phyloP scores from a whole-genome alignment of 2,797 vertebrate genomes.

The Varecia variegata region DNA sequence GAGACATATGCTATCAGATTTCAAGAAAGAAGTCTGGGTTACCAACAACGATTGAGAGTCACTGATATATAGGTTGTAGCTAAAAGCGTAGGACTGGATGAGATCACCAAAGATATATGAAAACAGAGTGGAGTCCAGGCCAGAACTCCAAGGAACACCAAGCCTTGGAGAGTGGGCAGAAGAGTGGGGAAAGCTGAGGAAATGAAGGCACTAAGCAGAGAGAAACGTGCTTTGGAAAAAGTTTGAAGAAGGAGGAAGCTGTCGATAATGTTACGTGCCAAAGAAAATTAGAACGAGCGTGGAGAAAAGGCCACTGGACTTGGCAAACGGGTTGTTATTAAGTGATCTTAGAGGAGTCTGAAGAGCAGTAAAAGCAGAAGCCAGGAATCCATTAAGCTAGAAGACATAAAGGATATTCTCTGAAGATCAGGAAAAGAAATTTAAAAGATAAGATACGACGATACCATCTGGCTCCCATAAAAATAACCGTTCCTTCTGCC shows the following conservation, averaged over 20 bases:
- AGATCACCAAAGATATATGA: background rate
- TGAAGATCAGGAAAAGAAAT: background rate
- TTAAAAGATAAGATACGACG: conserved; percentile 26
- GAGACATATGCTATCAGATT: background rate
- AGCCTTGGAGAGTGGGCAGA: background rate
- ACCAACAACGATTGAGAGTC: background rate
- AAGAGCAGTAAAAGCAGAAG: background rate
- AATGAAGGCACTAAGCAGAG: background rate
- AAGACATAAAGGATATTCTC: background rate
- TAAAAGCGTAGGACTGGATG: background rate
- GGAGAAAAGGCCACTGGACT: background rate
- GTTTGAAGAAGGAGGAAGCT: background rate
- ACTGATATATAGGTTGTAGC: background rate
- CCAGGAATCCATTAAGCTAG: conserved; percentile 2
- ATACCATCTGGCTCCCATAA: background rate
- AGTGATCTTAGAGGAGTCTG: background rate
- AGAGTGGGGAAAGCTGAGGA: background rate
- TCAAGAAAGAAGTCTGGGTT: conserved; percentile 33
- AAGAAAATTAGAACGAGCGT: conserved; percentile 20
- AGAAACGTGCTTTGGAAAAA: background rate
- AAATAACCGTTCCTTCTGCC: background rate
- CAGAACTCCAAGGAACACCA: background rate
- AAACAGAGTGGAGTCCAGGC: background rate
- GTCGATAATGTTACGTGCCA: background rate
- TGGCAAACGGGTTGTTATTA: background rate